Conservation (phyloP, 2,797 vertebrate genomes). For the Odontamblyopus lacepedii region DNA sequence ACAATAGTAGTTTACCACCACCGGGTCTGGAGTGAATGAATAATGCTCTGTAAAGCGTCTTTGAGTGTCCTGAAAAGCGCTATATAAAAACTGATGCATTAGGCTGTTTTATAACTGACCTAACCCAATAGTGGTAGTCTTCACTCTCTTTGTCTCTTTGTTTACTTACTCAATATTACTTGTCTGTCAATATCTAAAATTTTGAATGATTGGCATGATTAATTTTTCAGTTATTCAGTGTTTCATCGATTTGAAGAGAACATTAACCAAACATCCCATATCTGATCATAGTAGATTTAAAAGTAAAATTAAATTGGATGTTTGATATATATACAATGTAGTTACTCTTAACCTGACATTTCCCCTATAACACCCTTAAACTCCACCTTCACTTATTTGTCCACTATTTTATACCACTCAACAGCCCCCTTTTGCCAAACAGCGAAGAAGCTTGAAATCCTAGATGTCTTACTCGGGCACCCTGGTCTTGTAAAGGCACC, state of each 20-base stretch:
- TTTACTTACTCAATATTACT: too few species aligned
- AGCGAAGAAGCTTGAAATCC: conserved; percentile 11
- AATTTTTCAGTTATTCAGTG: too few species aligned
- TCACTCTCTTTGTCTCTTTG: too few species aligned
- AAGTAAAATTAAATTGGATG: neutral
- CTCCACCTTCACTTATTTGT: conserved; percentile 23
- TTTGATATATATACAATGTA: neutral
- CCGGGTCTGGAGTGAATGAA: too few species aligned
- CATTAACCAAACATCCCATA: neutral
- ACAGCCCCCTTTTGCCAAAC: conserved; percentile 14
- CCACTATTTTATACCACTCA: conserved; percentile 10
- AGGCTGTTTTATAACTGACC: too few species aligned
- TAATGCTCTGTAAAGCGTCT: too few species aligned
- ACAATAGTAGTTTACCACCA: too few species aligned
- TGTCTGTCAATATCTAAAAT: too few species aligned
- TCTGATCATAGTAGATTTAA: neutral
- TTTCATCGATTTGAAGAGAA: neutral
- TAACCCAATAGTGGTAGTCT: too few species aligned
- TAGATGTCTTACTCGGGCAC: conserved; percentile 41
- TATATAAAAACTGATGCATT: too few species aligned
- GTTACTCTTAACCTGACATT: neutral
- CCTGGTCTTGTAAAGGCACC: conserved; percentile 51
- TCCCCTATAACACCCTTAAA: conserved; percentile 31
- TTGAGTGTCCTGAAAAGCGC: too few species aligned
- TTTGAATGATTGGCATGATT: too few species aligned